These are phyloP conservation scores for Calameuta filiformis DNA, from an alignment of 2,888 invertebrate genomes.

Conservation along the genomic window DNA sequence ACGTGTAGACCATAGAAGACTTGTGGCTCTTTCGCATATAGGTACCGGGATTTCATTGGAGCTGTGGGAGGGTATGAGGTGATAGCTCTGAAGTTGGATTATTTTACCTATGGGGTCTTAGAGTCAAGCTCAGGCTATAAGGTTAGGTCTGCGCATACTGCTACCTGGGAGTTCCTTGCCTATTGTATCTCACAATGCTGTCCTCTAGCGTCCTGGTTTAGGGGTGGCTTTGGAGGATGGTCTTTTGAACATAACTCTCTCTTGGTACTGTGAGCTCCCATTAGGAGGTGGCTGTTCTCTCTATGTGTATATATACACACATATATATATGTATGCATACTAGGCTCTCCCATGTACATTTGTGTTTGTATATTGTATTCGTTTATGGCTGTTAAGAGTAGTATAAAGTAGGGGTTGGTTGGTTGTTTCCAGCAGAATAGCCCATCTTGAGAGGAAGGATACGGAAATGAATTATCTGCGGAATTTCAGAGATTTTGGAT, in stretches of 20 bases:
- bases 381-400: background rate
- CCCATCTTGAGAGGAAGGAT: background rate
- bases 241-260: slow-evolving; percentile 22
- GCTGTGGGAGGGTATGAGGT: background rate
- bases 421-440: background rate
- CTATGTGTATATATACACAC: too few species aligned
- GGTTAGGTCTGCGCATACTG: background rate
- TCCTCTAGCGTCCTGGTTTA: slow-evolving; percentile 11
- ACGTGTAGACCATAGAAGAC: background rate
- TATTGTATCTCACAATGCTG: slow-evolving; percentile 5
- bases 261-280: slow-evolving; percentile 13
- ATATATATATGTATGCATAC: too few species aligned
- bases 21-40: background rate
- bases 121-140: background rate
- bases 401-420: background rate
- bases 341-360: background rate
- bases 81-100: slow-evolving; percentile 8
- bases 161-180: background rate
- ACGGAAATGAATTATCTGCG: background rate
- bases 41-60: background rate
- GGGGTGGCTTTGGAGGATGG: slow-evolving; percentile 18
- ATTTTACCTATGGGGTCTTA: background rate
- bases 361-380: background rate
- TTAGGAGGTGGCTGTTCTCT: background rate
- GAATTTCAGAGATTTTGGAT: background rate